Evolutionary conservation across 1,140 invertebrate genomes (phyloP).

Genomic region (Lysiphlebus fabarum): DNA sequence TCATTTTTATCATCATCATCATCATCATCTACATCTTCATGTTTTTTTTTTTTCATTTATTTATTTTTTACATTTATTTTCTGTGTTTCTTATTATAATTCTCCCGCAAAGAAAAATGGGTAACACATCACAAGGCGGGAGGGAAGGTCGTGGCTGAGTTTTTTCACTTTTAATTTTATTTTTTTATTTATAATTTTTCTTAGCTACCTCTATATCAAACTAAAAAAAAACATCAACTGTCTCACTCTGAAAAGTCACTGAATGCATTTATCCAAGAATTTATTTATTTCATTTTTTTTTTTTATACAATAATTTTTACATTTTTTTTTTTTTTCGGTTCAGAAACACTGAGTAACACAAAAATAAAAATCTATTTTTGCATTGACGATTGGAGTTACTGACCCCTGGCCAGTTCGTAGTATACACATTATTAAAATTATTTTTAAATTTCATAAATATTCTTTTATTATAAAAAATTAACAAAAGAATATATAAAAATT

Average conservation of each 20-base stretch:
- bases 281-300: conserved; percentile 31
- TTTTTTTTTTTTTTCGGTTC: no score
- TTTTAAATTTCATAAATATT: conserved; percentile 50
- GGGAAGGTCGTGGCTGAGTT: conserved; percentile 19
- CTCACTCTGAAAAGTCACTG: no score
- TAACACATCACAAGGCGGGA: conserved; percentile 21
- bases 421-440: conserved; percentile 37
- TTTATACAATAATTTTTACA: conserved; percentile 20
- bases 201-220: no score
- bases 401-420: conserved; percentile 53
- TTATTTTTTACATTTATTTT: neutral
- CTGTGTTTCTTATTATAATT: conserved; percentile 24
- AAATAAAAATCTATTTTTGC: conserved; percentile 50
- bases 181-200: no score
- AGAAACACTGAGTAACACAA: neutral
- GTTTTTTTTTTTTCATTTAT: neutral
- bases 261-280: no score
- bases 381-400: conserved; percentile 48
- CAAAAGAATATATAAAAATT: conserved; percentile 27
- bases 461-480: no score
- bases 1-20: no score
- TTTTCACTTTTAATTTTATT: no score
- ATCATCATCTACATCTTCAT: neutral
- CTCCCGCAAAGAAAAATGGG: conserved; percentile 22
- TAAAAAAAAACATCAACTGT: no score